Evolutionary conservation across 2,797 vertebrate species (phyloP), one percentile per base, ranked within the genome.

Genomic region (Enteromius anoplus): DNA sequence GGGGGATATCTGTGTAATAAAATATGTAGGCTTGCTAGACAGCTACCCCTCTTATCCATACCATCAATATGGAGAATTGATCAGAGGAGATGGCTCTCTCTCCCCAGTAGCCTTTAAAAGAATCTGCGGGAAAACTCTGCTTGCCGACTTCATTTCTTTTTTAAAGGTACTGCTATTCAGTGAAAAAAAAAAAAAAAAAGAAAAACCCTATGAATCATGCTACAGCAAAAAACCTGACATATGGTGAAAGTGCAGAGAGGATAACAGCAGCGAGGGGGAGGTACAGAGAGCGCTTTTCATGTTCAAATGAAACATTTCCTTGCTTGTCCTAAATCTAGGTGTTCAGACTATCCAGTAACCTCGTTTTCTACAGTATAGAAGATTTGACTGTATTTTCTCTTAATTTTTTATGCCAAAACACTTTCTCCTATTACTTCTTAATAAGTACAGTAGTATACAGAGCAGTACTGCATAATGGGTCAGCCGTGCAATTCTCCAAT

Each of bases 1-100:
- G 85, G 83, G 51, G 90, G 91, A 90, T 91, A 91, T 89, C 88
- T 86, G 88, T 86, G 89, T 93, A 92, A 94, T 93, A 91, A 90
- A 92, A 93, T 87, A 88, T 87, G 88, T 86, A 71, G 75, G 78
- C 87, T 85, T 78, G 87, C 81, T 86, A 91, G 90, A 91, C 91
- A 88, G 88, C 49, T 51, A 32, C 19, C 19, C 15, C 47, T 42
- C 55, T 60, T 80, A 86, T 81, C 80, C 72, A 87, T 84, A 86
- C 71, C 76, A 83, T 78, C 82, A 83, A 82, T 87, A 78, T 45
- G 17, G 51, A 23, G 65, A 51, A 82, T 79, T 83, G 84, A 87
- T 85, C 87, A 89, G 86, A 90, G 87, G 88, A 69, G 77, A 85
- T 29, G 34, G 21, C 47, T 78, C 37, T 76, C 51, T 69, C 75